These are phyloP conservation scores for Sinella curviseta DNA, from an alignment of 1,140 invertebrate genomes.

Conservation along the genomic window DNA sequence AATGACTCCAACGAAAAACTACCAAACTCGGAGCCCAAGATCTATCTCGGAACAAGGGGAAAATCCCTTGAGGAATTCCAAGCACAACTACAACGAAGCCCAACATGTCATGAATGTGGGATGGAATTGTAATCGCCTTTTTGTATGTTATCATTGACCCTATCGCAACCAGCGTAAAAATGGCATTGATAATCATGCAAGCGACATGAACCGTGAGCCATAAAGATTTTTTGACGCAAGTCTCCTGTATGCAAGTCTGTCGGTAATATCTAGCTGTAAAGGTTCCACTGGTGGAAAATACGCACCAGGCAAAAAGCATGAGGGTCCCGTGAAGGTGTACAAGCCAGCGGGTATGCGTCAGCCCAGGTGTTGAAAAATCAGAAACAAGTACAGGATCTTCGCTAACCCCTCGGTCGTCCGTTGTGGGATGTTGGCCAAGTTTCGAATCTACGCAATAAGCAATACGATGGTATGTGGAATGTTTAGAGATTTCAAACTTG, in stretches of 20 bases:
- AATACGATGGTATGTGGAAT: not conserved
- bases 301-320: constrained; percentile 90
- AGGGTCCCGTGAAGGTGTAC: constrained; percentile 78
- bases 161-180: constrained; percentile 78
- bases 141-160: no score
- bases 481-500: not conserved
- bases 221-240: constrained; percentile 81
- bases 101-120: constrained; percentile 74
- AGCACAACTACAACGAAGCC: constrained; percentile 75
- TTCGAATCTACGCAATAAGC: not conserved
- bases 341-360: constrained; percentile 65
- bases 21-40: no score
- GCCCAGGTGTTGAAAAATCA: constrained; percentile 63
- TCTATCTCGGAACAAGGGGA: no score
- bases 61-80: no score
- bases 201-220: constrained; percentile 86
- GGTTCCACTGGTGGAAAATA: constrained; percentile 82
- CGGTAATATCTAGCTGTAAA: constrained; percentile 87
- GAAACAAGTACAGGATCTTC: constrained; percentile 63
- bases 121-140: no score
- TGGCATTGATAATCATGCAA: constrained; percentile 10
- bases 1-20: no score
- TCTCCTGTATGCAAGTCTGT: constrained; percentile 79
- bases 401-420: constrained; percentile 50
- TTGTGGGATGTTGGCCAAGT: constrained; percentile 15